Base-by-base conservation (phyloP, 2,888 invertebrate genomes). In the Harpalus rubripes region DNA sequence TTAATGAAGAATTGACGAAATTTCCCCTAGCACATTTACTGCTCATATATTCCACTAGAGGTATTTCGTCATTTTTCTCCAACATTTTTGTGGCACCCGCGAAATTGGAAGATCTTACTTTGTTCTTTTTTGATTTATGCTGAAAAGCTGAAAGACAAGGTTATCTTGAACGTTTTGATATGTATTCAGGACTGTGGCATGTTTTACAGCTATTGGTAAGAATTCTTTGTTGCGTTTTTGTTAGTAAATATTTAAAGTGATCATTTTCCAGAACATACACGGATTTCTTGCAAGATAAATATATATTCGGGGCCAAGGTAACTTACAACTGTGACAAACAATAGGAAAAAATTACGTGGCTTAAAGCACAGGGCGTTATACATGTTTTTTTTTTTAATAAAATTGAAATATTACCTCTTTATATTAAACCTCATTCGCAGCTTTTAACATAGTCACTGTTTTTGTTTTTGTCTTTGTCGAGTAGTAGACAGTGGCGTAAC, bases 1-100 rank as follows among this genome's bases (percentile, higher is more conserved):
- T 81, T 81, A 81, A 81, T 78, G 78, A 78, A 78, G 58, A 26
- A 78, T n/a, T 78, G 56, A 78, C 58, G 78, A 26, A 78, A 78
- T 78, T 76, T 22, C 12, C 41, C 39, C 68, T 41, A 72, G 41
- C 10, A 72, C 68, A 72, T 72, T 74, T 74, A 44, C 63, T 22
- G 63, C 63, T 18, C 22, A 63, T 63, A 15, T n/a, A 63, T 63
- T 68, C 39, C 39, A 32, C 32, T 32, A 32, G 32, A 32, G 32
- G 32, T 32, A 32, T 32, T 32, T 32, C 32, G 56, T 15, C 56
- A 56, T 56, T 56, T 8, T 56, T 32, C 32, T 32, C 32, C 32
- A 32, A 32, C 32, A 32, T 32, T 32, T 32, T 32, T 32, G 32
- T 5, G 32, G 32, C 32, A 32, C 32, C 32, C 32, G 32, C 32